phyloP scores from a whole-genome alignment of 1,140 invertebrate species.

The Sarcophaga bullata region DNA sequence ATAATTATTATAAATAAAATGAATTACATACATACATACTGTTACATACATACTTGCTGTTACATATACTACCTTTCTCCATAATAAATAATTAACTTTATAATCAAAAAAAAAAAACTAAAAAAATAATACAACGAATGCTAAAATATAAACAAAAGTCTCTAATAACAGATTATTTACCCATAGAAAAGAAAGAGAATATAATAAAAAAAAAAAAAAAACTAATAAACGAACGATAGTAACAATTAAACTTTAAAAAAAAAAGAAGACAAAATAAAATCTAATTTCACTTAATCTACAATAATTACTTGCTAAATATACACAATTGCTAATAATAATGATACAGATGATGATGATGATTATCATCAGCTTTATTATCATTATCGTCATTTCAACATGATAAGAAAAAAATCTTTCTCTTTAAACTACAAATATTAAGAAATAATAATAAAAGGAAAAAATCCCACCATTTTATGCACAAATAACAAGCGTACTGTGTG shows the following conservation, averaged over 20 bases:
- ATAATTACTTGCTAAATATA: conserved; percentile 6
- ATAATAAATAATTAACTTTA: no score
- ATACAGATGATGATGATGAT: neutral
- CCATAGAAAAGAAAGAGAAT: no score
- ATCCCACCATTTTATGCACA: neutral
- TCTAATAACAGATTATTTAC: neutral
- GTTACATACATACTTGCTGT: no score
- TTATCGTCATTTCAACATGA: neutral
- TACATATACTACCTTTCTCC: no score
- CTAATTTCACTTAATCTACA: conserved; percentile 22
- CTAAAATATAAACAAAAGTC: neutral
- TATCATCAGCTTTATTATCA: neutral
- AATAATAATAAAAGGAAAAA: no score
- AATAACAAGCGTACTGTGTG: neutral
- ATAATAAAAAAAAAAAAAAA: neutral
- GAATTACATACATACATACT: no score
- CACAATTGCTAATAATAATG: neutral
- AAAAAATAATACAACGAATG: neutral
- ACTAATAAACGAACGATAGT: neutral
- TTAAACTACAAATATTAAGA: no score
- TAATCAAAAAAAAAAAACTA: neutral
- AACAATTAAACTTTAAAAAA: no score
- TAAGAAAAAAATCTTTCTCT: neutral
- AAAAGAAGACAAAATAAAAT: neutral
- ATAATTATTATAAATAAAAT: neutral